Percentiles rank a stretch among this genome's conserved stretches.
phyloP scores from a whole-genome alignment of 2,113 vertebrate species.

The Rhabdornis inornatus region DNA sequence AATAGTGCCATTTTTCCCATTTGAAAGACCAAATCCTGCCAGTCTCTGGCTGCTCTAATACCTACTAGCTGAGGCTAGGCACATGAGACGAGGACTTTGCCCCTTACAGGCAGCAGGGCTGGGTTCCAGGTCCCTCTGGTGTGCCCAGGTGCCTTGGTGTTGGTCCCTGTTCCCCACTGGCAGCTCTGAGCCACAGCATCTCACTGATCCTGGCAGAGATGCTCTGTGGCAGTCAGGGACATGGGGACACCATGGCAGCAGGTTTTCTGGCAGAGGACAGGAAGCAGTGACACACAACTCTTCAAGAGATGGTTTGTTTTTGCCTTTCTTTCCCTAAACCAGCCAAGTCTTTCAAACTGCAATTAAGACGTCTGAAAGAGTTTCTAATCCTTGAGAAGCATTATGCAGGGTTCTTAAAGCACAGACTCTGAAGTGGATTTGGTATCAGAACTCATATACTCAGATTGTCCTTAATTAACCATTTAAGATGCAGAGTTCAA shows the following conservation, averaged over 20 bases:
- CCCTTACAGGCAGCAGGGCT: background rate
- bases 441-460: background rate
- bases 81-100: background rate
- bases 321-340: background rate
- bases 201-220: background rate
- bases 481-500: conserved; percentile 4
- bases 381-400: background rate
- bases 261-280: background rate
- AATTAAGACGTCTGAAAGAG: background rate
- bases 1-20: background rate
- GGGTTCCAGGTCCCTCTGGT: rapidly evolving
- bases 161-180: rapidly evolving
- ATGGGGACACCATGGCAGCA: rapidly evolving
- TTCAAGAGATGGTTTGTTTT: background rate
- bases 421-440: conserved; percentile 28
- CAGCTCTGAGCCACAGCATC: background rate
- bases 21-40: background rate
- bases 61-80: rapidly evolving
- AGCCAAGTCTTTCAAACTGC: background rate
- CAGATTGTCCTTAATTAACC: background rate
- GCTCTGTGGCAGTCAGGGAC: rapidly evolving
- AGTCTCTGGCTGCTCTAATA: background rate
- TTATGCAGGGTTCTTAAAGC: background rate
- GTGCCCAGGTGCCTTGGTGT: background rate
- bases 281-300: background rate